Evolutionary conservation across 2,113 vertebrate genomes (phyloP), one percentile per base, ranked within the genome.

Genomic region (Aix galericulata): DNA sequence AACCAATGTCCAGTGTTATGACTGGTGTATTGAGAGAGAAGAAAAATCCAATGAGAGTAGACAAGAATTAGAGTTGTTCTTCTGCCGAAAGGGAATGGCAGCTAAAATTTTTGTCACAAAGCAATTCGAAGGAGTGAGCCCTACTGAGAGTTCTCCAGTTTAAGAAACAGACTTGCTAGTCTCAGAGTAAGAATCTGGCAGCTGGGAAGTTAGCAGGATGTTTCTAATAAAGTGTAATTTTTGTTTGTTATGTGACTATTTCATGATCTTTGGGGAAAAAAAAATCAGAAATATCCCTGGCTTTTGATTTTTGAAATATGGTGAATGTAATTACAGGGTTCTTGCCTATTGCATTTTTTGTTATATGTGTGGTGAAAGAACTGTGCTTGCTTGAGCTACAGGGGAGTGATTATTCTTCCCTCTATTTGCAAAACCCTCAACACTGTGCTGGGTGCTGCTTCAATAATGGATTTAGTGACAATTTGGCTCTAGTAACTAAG

Each of bases 201-300:
- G 36, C 72, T 75, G 60, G 79, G 50, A 90, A 79, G 12, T 42
- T 23, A 95, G 46, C 27, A 16, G 75, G 42, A 42, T 91, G 72
- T 81, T 86, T 94, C 88, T 82, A 95, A 84, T 91, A 31, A 95
- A 86, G 38, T 88, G 56, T 34, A 71, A 5, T 75, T 91, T 91
- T 82, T 91, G 69, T 77, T 25, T 89, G 79, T 86, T 67, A 69
- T 74, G 72, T 95, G 87, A 88, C 79, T 95, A 18, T 91, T 90
- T 94, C 25, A 38, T 91, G 89, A 91, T 59, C 67, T 86, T 86
- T 88, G 62, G 25, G 77, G 8, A 38, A 86, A 89, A 74, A 91
- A 76, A 22, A 83, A 76, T 89, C 58, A 73, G 81, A 75, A 94
- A 89, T 85, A 80, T 81, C 32, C 32, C 27, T 83, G 71, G n/a